These are phyloP conservation scores for Odontamblyopus lacepedii DNA, from an alignment of 2,797 vertebrate genomes.

Conservation along the genomic window DNA sequence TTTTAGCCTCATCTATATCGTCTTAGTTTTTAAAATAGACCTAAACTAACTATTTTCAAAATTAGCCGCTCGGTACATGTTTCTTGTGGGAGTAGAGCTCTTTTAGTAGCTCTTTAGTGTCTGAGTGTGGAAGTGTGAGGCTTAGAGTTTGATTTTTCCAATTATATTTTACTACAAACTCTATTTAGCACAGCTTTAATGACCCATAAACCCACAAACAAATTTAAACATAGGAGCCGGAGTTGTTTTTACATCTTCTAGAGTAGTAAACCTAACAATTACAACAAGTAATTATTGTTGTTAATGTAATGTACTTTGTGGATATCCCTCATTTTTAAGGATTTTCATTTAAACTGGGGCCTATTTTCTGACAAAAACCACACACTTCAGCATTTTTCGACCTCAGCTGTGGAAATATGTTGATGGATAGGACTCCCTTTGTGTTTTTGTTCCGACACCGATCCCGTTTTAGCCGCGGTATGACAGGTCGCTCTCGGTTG, in stretches of 20 bases:
- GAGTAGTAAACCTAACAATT: background rate
- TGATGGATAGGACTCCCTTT: background rate
- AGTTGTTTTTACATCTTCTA: background rate
- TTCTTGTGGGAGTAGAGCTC: too few species aligned
- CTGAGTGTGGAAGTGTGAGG: background rate
- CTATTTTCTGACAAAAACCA: too few species aligned
- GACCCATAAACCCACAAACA: background rate
- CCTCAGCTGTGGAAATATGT: background rate
- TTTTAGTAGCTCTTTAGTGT: background rate
- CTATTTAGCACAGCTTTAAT: background rate
- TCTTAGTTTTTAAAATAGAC: background rate
- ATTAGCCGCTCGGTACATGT: background rate
- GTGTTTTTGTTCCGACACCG: background rate
- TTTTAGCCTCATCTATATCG: background rate
- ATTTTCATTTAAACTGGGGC: background rate
- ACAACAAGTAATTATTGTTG: background rate
- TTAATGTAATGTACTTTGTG: background rate
- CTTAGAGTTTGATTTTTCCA: background rate
- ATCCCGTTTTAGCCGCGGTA: background rate
- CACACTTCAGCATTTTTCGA: background rate
- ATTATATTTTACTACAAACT: background rate
- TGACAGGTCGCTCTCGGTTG: slow-evolving; percentile 10
- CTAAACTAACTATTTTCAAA: background rate
- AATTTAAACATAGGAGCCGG: background rate
- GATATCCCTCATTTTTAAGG: background rate